Evolutionary conservation across 2,797 vertebrate species (phyloP).

Genomic region (Gastrophryne carolinensis): DNA sequence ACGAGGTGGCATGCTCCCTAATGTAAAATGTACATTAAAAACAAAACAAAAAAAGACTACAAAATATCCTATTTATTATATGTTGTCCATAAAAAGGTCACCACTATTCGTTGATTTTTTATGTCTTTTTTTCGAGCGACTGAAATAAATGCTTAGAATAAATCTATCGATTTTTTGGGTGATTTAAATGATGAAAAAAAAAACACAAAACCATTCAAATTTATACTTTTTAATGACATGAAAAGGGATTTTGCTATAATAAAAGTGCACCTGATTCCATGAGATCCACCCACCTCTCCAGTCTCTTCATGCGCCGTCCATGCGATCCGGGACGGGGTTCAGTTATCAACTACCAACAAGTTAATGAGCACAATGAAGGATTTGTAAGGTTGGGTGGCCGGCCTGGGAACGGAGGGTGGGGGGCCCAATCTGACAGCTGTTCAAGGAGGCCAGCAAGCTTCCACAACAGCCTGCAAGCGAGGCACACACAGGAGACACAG

Average conservation of each 20-base stretch:
- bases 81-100: constrained; percentile 73
- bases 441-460: constrained; percentile 62
- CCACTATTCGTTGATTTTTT: constrained; percentile 63
- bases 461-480: constrained; percentile 74
- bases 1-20: constrained; percentile 77
- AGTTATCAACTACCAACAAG: constrained; percentile 69
- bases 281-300: no score
- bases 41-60: constrained; percentile 74
- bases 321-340: no score
- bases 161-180: constrained; percentile 69
- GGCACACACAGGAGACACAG: no score
- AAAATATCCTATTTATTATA: constrained; percentile 84
- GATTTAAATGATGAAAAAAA: constrained; percentile 62
- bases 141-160: constrained; percentile 79
- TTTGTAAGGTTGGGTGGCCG: constrained; percentile 59
- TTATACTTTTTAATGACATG: constrained; percentile 76
- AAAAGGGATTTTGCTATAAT: constrained; percentile 61
- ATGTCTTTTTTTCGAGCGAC: constrained; percentile 66
- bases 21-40: constrained; percentile 59
- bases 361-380: constrained; percentile 64
- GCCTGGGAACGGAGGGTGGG: constrained; percentile 68
- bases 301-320: no score
- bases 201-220: constrained; percentile 71
- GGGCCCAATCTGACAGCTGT: constrained; percentile 77
- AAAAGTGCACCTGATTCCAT: not conserved